Percentiles rank a stretch among this genome's conserved stretches.
phyloP scores from a whole-genome alignment of 2,888 invertebrate species.

The Pseudolycoriella hygida region DNA sequence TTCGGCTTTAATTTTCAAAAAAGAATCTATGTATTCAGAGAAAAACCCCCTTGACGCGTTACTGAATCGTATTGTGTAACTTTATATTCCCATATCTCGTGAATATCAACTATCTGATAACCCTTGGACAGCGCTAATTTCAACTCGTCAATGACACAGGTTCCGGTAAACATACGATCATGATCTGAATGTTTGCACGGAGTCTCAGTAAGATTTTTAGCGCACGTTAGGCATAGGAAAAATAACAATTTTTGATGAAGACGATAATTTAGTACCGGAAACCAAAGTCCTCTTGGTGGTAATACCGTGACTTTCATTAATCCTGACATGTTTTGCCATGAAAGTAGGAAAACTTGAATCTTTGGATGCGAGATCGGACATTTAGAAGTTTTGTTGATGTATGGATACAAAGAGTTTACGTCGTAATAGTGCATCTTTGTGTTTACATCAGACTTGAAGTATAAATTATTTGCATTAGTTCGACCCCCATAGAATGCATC shows the following conservation, averaged over 20 bases:
- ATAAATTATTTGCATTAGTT: slow-evolving; percentile 11
- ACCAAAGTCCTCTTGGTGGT: slow-evolving; percentile 14
- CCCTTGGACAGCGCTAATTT: slow-evolving; percentile 15
- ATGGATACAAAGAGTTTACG: slow-evolving; percentile 17
- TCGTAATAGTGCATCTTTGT: slow-evolving; percentile 16
- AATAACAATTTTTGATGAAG: slow-evolving; percentile 15
- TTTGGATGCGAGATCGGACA: slow-evolving; percentile 17
- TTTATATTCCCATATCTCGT: slow-evolving; percentile 18
- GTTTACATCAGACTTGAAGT: slow-evolving; percentile 12
- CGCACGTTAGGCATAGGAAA: slow-evolving; percentile 14
- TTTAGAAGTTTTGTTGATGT: slow-evolving; percentile 15
- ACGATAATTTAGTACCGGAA: slow-evolving; percentile 17
- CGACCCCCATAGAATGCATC: slow-evolving; percentile 16
- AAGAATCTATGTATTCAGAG: slow-evolving; percentile 16
- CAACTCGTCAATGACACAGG: slow-evolving; percentile 18
- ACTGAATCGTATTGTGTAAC: slow-evolving; percentile 10
- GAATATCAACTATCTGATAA: slow-evolving; percentile 14
- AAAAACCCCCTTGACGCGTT: slow-evolving; percentile 11
- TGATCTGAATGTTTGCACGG: slow-evolving; percentile 13
- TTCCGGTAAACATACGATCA: slow-evolving; percentile 14
- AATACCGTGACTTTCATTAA: slow-evolving; percentile 14
- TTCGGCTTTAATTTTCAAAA: slow-evolving; percentile 15
- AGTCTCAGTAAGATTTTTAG: neutral
- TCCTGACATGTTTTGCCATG: slow-evolving; percentile 11
- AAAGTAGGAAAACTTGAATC: slow-evolving; percentile 9